A percentile compares a stretch with the other conserved stretches of the same genome.
Evolutionary conservation across 2,797 vertebrate genomes (phyloP).

Genomic region (Momotus momota): DNA sequence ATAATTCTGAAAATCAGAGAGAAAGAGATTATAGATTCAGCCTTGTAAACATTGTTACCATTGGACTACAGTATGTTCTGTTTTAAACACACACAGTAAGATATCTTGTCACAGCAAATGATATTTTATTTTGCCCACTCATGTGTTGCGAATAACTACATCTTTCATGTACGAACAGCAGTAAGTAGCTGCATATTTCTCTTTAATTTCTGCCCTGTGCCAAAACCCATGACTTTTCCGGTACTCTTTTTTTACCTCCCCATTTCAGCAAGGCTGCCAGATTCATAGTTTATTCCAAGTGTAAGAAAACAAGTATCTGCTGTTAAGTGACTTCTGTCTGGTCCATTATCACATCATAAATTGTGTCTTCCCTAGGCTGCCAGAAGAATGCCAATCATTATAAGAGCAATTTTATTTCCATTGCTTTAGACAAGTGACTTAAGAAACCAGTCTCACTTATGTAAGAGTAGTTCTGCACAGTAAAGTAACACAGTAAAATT

Average conservation of each 20-base stretch:
- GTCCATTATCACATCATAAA: background rate
- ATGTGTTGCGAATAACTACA: rapidly evolving
- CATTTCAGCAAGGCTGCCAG: background rate
- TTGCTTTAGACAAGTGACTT: background rate
- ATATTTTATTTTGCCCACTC: background rate
- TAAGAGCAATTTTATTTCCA: background rate
- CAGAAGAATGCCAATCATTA: background rate
- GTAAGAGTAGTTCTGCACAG: background rate
- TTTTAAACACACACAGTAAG: background rate
- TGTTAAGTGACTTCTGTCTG: background rate
- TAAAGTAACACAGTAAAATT: background rate
- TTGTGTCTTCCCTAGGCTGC: background rate
- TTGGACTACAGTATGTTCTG: background rate
- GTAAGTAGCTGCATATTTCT: background rate
- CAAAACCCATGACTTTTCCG: background rate
- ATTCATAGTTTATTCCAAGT: background rate
- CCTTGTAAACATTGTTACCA: background rate
- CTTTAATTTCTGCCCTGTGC: background rate
- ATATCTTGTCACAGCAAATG: background rate
- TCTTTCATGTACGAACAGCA: rapidly evolving
- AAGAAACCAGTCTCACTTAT: background rate
- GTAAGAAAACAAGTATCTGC: background rate
- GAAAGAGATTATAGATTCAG: background rate
- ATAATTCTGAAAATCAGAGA: background rate
- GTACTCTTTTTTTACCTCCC: background rate